Conservation (phyloP, 2,797 vertebrate species). For the Onychomys arenicola region DNA sequence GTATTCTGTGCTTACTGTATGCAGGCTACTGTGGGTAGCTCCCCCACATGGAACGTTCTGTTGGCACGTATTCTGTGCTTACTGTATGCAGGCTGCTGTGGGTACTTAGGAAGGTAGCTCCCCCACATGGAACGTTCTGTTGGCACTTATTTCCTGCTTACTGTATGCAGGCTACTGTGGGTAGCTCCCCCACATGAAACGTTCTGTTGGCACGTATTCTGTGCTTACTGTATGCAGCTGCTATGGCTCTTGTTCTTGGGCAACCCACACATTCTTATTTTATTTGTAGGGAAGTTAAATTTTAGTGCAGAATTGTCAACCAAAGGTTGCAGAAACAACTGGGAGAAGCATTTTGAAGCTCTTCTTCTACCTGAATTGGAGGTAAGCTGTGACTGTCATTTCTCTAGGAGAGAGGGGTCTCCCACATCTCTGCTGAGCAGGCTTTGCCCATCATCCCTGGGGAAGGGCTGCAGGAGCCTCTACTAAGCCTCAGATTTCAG, state of each 20-base stretch:
- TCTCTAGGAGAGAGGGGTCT: neutral
- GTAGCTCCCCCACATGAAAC: too few species aligned
- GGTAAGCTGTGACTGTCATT: conserved; percentile 74
- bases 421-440: fast-evolving
- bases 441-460: neutral
- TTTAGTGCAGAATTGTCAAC: conserved; percentile 88
- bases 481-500: neutral
- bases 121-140: too few species aligned
- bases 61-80: neutral
- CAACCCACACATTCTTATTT: neutral
- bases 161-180: too few species aligned
- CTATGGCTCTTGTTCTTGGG: neutral
- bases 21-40: too few species aligned
- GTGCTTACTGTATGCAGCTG: fast-evolving
- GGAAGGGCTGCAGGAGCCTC: neutral
- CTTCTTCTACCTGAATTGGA: conserved; percentile 90
- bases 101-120: neutral
- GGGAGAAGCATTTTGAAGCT: conserved; percentile 90
- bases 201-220: neutral
- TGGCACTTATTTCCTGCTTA: neutral
- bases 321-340: conserved; percentile 91
- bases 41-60: too few species aligned
- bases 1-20: too few species aligned
- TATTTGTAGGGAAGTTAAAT: conserved; percentile 86
- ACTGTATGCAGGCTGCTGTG: too few species aligned